Evolutionary conservation across 1,140 invertebrate genomes (phyloP), one percentile per base, ranked within the genome.

Genomic region (Lutraria rhynchaena): DNA sequence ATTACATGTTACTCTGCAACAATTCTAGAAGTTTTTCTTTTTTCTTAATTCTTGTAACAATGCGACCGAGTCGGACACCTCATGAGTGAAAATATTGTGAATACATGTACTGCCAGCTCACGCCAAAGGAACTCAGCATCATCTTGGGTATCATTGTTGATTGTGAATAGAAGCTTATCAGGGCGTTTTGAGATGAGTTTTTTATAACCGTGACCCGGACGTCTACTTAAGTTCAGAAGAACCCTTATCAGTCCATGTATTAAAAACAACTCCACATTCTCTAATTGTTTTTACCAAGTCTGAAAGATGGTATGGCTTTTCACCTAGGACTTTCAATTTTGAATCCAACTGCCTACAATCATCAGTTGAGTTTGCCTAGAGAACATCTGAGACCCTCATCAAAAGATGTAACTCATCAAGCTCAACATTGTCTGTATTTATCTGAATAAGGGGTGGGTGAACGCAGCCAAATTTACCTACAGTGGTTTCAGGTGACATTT

Each of bases 351-450:
- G 65, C 27, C 51, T 70, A 15, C 41, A 70, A 29, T 70, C 65
- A 70, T 70, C 65, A 51, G 51, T 70, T 19, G 51, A 24, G 51
- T 70, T 70, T 5, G 9, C 27, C 37, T 49, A 31, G 3, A 70
- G 24, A 51, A 51, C 46, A 29, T 70, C 65, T 49, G n/a, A 9
- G 9, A 70, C 29, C 51, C 65, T 49, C 5, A 70, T 17, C 19
- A 70, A 46, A 29, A 70, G 37, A 33, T 70, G 65, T 7, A 70
- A 46, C 37, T 70, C 65, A 51, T 70, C 65, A 29, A 51, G 27
- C 17, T 4, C 33, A 35, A 70, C 37, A 27, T 70, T 49, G 5
- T 49, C 41, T 44, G 65, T 41, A 17, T 70, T 22, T 49, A 70
- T 70, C 29, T 2, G 29, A 70, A 29, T 70, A 27, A 51, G 9